Conservation (phyloP, 2,797 vertebrate species). For the Pampus argenteus region DNA sequence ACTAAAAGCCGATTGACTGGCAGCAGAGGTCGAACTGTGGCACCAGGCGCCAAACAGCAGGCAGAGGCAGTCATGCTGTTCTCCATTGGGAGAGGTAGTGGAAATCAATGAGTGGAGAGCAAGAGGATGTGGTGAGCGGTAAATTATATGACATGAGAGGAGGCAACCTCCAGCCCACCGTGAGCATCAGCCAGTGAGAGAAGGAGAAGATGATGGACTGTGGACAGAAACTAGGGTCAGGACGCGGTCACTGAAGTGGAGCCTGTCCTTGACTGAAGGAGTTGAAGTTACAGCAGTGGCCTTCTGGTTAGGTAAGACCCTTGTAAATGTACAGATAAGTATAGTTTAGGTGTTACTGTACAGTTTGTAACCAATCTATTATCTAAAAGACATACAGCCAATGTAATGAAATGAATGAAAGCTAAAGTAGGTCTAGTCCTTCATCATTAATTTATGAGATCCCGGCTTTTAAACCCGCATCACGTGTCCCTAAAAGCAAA, state of each 20-base stretch:
- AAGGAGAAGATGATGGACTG: conserved; percentile 43
- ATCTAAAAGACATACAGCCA: conserved; percentile 16
- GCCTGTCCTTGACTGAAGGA: conserved; percentile 31
- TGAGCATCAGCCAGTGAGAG: conserved; percentile 27
- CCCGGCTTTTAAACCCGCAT: conserved; percentile 42
- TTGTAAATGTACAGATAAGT: conserved; percentile 23
- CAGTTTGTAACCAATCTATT: conserved; percentile 24
- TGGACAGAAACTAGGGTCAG: conserved; percentile 43
- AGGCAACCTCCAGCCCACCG: conserved; percentile 25
- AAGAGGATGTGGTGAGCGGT: conserved; percentile 60
- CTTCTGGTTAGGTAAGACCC: conserved; percentile 60
- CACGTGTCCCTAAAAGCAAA: conserved; percentile 37
- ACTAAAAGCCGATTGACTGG: conserved; percentile 15
- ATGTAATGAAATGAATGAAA: conserved; percentile 40
- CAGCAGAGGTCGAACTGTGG: conserved; percentile 47
- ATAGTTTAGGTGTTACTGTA: conserved; percentile 10
- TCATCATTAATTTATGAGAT: conserved; percentile 65
- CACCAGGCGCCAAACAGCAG: conserved; percentile 45
- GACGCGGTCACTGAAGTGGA: conserved; percentile 46
- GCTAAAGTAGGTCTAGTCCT: conserved; percentile 16
- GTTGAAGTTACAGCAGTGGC: conserved; percentile 14
- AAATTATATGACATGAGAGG: conserved; percentile 45
- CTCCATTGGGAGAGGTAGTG: conserved; percentile 30
- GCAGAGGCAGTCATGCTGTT: conserved; percentile 24
- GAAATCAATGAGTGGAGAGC: conserved; percentile 55